Conservation (phyloP, 2,888 invertebrate genomes). For the Agriotes lineatus region DNA sequence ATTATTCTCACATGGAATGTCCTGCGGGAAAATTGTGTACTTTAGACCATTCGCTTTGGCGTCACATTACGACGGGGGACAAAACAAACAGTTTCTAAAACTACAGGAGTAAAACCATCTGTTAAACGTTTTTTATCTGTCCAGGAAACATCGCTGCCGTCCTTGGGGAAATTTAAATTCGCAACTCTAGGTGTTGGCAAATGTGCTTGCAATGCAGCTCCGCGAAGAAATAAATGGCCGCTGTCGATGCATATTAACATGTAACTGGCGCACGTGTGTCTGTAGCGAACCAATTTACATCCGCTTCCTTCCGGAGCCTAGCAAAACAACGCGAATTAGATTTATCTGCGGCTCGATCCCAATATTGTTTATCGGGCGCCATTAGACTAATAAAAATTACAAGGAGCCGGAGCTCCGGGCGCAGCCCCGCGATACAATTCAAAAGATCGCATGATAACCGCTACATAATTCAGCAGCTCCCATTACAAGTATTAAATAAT, state of each 20-base stretch:
- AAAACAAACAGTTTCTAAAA: conserved; percentile 1
- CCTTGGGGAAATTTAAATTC: conserved; percentile 58
- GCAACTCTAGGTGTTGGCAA: conserved; percentile 55
- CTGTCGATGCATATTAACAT: conserved; percentile 53
- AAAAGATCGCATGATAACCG: conserved; percentile 29
- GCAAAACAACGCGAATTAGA: conserved; percentile 15
- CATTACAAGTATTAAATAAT: conserved; percentile 43
- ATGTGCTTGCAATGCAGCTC: conserved; percentile 51
- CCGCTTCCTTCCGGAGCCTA: conserved; percentile 5
- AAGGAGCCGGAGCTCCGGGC: conserved; percentile 2
- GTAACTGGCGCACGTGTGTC: conserved; percentile 30
- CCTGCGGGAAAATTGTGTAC: no score
- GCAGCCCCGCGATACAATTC: conserved; percentile 27
- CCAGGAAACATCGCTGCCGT: conserved; percentile 51
- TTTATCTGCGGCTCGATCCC: conserved; percentile 16
- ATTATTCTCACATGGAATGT: no score
- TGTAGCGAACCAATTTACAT: conserved; percentile 21
- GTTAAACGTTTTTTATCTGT: conserved; percentile 55
- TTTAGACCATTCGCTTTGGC: no score
- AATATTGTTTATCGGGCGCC: conserved; percentile 23
- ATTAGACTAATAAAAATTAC: conserved; percentile 24
- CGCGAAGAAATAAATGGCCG: conserved; percentile 54
- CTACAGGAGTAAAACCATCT: conserved; percentile 15
- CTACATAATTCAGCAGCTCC: conserved; percentile 37
- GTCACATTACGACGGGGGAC: no score